A percentile compares a stretch with the other conserved stretches of the same genome.
Conservation (phyloP, 2,888 invertebrate species). For the Sialis lutaria region DNA sequence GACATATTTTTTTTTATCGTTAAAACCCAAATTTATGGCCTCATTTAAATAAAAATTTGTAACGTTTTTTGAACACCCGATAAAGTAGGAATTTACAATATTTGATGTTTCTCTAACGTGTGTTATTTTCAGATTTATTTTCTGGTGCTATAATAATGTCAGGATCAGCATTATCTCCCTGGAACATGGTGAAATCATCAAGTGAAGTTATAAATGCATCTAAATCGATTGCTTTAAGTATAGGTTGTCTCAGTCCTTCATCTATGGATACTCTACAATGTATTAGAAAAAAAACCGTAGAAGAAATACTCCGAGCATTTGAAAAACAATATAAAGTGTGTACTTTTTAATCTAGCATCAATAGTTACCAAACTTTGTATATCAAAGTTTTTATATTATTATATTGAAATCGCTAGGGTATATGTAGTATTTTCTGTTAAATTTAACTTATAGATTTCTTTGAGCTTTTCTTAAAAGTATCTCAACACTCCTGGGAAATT, state of each 20-base stretch:
- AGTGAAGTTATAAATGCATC: constrained; percentile 29
- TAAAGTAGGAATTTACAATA: too few species aligned
- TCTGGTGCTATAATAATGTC: constrained; percentile 54
- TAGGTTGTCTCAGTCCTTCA: constrained; percentile 32
- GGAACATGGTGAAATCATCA: constrained; percentile 21
- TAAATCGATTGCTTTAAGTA: constrained; percentile 33
- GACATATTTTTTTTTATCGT: too few species aligned
- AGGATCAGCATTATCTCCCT: constrained; percentile 28
- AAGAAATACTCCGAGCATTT: constrained; percentile 39
- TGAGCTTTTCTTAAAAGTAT: too few species aligned
- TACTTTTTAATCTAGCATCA: background rate
- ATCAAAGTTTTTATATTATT: background rate
- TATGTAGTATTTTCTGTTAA: too few species aligned
- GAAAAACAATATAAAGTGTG: constrained; percentile 31
- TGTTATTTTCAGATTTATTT: constrained; percentile 33
- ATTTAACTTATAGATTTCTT: too few species aligned
- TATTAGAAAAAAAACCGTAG: constrained; percentile 37
- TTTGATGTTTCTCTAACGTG: background rate
- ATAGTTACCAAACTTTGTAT: background rate
- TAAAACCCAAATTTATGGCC: too few species aligned
- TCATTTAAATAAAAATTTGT: too few species aligned
- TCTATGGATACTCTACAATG: constrained; percentile 37
- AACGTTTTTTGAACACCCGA: too few species aligned
- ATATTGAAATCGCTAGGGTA: background rate
- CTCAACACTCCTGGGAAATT: too few species aligned